Base-by-base conservation (phyloP, 1,140 invertebrate species). In the Macrosteles quadrilineatus region DNA sequence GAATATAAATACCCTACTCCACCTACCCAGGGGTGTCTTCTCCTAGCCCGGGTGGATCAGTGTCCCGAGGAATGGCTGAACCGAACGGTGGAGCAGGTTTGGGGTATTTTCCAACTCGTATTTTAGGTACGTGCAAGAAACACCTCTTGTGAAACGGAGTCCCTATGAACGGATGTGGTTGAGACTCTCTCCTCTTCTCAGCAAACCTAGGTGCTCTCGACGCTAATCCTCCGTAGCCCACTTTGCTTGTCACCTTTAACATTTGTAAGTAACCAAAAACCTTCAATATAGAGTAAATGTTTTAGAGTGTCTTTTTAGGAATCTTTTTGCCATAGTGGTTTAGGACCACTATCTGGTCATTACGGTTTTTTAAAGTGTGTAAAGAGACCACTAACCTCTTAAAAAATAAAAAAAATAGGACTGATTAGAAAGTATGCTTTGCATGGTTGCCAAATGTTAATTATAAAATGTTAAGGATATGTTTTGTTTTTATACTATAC, bases 181-280 rank as follows among this genome's bases (percentile, higher is more conserved):
- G 21, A 50, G 47, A 50, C 6, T 50, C 47, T 50, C 47, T 4
- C 47, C 47, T 50, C 17, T 50, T n/a, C 1, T 64, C 59, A 14
- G 29, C 19, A 32, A 64, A 64, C 32, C 59, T 3, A 11, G 29
- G 19, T 2, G 59, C 31, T 32, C 31, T 64, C 6, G 27, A 32
- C 14, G 59, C 59, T 19, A 64, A 27, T 3, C 59, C 59, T 6
- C 59, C 59, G n/a, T 64, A 64, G 19, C 59, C 59, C 4, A 32
- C 59, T 32, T 3, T 64, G 29, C 59, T 64, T 1, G 29, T 31
- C 29, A 64, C 59, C 59, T 64, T 25, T 32, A 64, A 9, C 17
- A 50, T 19, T 23, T 19, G n/a, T n/a, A n/a, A n/a, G 17, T 36
- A 36, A 36, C 14, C 14, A 36, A 14, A 4, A 36, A 36, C 32